Percentiles rank a stretch among this genome's conserved stretches.
Conservation (phyloP, 2,888 invertebrate species). For the Drosophila demipolita region DNA sequence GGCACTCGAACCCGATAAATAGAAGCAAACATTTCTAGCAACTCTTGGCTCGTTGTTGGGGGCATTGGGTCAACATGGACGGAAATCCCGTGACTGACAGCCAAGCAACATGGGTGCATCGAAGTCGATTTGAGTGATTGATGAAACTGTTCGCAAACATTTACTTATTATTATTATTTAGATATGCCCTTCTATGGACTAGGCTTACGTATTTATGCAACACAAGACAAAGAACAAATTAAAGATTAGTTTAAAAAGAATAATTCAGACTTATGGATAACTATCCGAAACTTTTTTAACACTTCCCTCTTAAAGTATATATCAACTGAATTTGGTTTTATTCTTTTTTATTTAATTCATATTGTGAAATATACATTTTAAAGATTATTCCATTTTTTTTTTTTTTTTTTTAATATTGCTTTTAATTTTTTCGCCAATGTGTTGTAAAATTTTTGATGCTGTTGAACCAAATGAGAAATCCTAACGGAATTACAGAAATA, state of each 20-base stretch:
- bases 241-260: background rate
- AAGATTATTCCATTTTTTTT: background rate
- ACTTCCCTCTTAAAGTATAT: background rate
- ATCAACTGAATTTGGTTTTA: background rate
- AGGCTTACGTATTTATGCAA: background rate
- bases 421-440: background rate
- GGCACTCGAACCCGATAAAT: constrained; percentile 13
- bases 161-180: constrained; percentile 4
- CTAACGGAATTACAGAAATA: constrained; percentile 4
- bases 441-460: background rate
- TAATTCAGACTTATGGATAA: background rate
- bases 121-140: constrained; percentile 42
- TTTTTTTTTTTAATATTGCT: background rate
- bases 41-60: constrained; percentile 34
- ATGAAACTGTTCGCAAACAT: constrained; percentile 51
- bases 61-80: constrained; percentile 38
- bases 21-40: constrained; percentile 27
- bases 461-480: background rate
- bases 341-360: background rate
- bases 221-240: background rate
- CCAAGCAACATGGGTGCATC: constrained; percentile 22
- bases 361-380: background rate
- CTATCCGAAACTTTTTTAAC: background rate
- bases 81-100: constrained; percentile 54
- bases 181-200: background rate